phyloP scores from a whole-genome alignment of 2,888 invertebrate genomes.

The Pelosia muscerda region DNA sequence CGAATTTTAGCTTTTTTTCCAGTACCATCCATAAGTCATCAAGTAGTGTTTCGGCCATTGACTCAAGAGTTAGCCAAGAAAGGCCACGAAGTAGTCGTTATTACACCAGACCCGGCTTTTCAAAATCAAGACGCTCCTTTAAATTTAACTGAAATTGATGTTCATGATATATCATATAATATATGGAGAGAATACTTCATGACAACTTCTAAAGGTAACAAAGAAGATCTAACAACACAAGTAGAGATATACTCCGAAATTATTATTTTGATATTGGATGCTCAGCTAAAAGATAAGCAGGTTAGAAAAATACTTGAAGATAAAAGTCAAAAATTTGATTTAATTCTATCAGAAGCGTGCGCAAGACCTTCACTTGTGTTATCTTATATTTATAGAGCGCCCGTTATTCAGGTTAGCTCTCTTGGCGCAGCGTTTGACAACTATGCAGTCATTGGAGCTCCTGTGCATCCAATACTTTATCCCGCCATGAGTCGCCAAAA shows the following conservation, averaged over 20 bases:
- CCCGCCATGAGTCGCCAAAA: constrained; percentile 36
- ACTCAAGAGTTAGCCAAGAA: constrained; percentile 64
- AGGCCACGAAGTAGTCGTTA: constrained; percentile 71
- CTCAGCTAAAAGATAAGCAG: constrained; percentile 11
- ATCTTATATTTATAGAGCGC: constrained; percentile 56
- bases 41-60: constrained; percentile 56
- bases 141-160: constrained; percentile 70
- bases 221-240: constrained; percentile 13
- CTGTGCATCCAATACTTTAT: constrained; percentile 57
- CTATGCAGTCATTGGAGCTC: constrained; percentile 48
- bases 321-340: constrained; percentile 39
- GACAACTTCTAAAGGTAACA: constrained; percentile 19
- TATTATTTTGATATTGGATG: neutral
- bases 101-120: constrained; percentile 67
- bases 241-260: neutral
- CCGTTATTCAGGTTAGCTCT: constrained; percentile 63
- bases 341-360: constrained; percentile 59
- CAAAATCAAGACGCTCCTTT: constrained; percentile 45
- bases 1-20: constrained; percentile 42
- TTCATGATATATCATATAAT: constrained; percentile 59
- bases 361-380: constrained; percentile 47
- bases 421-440: constrained; percentile 42
- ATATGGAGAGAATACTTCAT: constrained; percentile 32
- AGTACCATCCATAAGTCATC: constrained; percentile 44
- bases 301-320: constrained; percentile 20